Conservation (phyloP, 2,888 invertebrate species). For the Plagiodera versicolora region DNA sequence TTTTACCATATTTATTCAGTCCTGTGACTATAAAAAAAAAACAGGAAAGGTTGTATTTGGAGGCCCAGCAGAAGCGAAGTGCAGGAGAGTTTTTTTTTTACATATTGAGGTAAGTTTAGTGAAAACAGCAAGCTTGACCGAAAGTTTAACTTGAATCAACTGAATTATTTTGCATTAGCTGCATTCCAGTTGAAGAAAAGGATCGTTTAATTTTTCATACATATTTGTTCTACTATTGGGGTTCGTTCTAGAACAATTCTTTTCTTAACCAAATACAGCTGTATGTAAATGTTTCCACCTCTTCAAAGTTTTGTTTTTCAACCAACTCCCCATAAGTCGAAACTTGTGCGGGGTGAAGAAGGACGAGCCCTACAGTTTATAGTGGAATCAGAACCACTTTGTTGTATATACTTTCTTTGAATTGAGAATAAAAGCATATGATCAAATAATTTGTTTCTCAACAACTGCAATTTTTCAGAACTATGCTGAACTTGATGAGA, state of each 20-base stretch:
- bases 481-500: constrained; percentile 5
- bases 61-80: constrained; percentile 11
- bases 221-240: too few relatives aligned
- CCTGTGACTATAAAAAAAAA: constrained; percentile 10
- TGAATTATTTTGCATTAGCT: not conserved
- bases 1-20: constrained; percentile 5
- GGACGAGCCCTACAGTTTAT: too few relatives aligned
- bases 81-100: not conserved
- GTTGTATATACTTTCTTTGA: not conserved
- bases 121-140: not conserved
- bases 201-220: not conserved
- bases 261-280: too few relatives aligned
- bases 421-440: not conserved
- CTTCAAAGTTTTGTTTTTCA: too few relatives aligned
- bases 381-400: too few relatives aligned
- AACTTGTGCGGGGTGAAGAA: too few relatives aligned
- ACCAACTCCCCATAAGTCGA: too few relatives aligned
- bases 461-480: constrained; percentile 5
- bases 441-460: not conserved
- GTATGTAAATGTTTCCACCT: too few relatives aligned
- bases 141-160: not conserved
- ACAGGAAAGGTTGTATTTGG: constrained; percentile 2
- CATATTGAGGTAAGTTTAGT: constrained; percentile 2
- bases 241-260: too few relatives aligned
- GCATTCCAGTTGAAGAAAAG: not conserved